Evolutionary conservation across 2,797 vertebrate genomes (phyloP), one percentile per base, ranked within the genome.

Genomic region (Dromococcyx pavoninus): DNA sequence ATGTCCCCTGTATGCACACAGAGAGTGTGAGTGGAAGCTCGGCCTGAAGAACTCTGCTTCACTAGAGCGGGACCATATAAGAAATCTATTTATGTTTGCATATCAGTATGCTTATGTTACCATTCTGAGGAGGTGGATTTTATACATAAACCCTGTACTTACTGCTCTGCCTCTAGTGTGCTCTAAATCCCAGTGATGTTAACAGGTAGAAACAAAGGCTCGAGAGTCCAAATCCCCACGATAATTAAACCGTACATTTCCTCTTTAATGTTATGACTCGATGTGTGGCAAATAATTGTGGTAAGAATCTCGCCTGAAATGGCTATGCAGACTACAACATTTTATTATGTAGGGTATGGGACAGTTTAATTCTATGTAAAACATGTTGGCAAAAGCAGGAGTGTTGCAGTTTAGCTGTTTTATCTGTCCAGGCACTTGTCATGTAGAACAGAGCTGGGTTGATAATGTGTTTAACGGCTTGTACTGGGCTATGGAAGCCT

Each of bases 391-490:
- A 60, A 35, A 41, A 82, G 39, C 32, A 54, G 35, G 27, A 66
- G 25, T 12, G 13, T n/a, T 82, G 46, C 4, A 0, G 18, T 23
- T 66, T 61, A 60, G 7, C 17, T 0, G 0, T 66, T 75, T 19
- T n/a, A 17, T n/a, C 33, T 71, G 58, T 46, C 10, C 50, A 30
- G 70, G 19, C 2, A 2, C 17, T 51, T 46, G 24, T 69, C 17
- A 1, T 2, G 6, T 39, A 70, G 70, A 57, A 51, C 4, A 17
- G n/a, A 44, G 22, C 17, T 32, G n/a, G 9, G 25, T 48, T 48
- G 51, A 23, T 65, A 9, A 7, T 11, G 12, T 8, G 17, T 30
- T 33, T 25, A 14, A 23, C 25, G 65, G 44, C 13, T 48, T 39
- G 39, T 24, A 21, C 22, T 15, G 23, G 33, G 35, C 11, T 54